Evolutionary conservation across 2,888 invertebrate species (phyloP).

Genomic region (Agrotis ipsilon): DNA sequence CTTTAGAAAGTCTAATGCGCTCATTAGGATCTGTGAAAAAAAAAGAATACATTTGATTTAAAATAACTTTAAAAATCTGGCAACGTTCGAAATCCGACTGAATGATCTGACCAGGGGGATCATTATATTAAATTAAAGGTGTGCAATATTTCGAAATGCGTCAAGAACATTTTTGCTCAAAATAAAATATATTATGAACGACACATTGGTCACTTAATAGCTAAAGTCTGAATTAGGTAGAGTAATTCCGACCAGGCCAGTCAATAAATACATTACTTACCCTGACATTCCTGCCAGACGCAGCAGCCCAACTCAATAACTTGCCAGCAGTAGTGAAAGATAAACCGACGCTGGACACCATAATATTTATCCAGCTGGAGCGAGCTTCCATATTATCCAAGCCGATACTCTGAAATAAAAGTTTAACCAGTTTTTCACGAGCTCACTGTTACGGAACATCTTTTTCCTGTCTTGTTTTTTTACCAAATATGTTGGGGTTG

Average conservation of each 20-base stretch:
- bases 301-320: slow-evolving; percentile 74
- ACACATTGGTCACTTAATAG: no score
- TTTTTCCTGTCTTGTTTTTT: neutral
- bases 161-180: no score
- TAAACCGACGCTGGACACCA: slow-evolving; percentile 82
- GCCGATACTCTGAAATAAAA: slow-evolving; percentile 46
- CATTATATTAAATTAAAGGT: no score
- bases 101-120: no score
- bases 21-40: slow-evolving; percentile 66
- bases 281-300: slow-evolving; percentile 72
- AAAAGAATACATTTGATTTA: neutral
- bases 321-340: slow-evolving; percentile 82
- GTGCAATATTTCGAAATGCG: no score
- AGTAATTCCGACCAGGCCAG: no score
- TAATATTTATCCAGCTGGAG: slow-evolving; percentile 82
- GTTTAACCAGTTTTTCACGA: neutral
- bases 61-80: no score
- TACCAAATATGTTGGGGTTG: no score
- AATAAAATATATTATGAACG: no score
- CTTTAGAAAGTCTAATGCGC: slow-evolving; percentile 65
- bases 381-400: slow-evolving; percentile 75
- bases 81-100: no score
- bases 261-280: slow-evolving; percentile 44
- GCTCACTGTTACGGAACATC: neutral
- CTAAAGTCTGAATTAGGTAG: no score